Evolutionary conservation across 2,797 vertebrate genomes (phyloP), one percentile per base, ranked within the genome.

Genomic region (Dermochelys coriacea): DNA sequence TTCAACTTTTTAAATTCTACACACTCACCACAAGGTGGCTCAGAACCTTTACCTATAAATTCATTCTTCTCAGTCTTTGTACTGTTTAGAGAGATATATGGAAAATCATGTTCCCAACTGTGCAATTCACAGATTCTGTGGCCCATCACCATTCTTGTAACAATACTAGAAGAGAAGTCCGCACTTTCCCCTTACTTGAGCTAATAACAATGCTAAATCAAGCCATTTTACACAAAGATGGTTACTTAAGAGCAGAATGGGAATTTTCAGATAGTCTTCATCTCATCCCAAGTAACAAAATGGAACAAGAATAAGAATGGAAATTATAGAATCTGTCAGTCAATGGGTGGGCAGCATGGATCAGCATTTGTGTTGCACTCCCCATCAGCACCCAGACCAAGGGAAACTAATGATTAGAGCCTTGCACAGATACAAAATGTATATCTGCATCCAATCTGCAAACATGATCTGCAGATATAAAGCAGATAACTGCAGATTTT

Each of bases 1-100:
- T 87, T 54, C 57, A 68, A 19, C 87, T 84, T 74, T 52, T 71
- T 50, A 91, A 86, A 84, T 88, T 21, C 52, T 82, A 80, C 1
- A 16, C 8, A 84, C 61, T 74, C 37, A 83, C 96, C 97, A 96
- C 97, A 94, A 97, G 95, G 92, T 93, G 95, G 94, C 93, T 49
- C 88, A 85, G 91, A 15, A 80, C 18, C 5, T 68, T 88, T 93
- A 37, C 54, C 57, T 34, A 7, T 75, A 54, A 61, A 55, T 88
- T 37, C 64, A 16, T 52, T 88, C 50, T 47, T 82, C 47, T 84
- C 68, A 10, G 51, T 80, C 54, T 77, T 64, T 27, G 64, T n/a
- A 47, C 71, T 21, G n/a, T 68, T 68, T 68, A 68, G 64, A 71
- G 8, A 16, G 14, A 27, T 31, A 27, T 47, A 75, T 49, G 45